phyloP scores from a whole-genome alignment of 2,888 invertebrate genomes.

The Geophilus truncorum region DNA sequence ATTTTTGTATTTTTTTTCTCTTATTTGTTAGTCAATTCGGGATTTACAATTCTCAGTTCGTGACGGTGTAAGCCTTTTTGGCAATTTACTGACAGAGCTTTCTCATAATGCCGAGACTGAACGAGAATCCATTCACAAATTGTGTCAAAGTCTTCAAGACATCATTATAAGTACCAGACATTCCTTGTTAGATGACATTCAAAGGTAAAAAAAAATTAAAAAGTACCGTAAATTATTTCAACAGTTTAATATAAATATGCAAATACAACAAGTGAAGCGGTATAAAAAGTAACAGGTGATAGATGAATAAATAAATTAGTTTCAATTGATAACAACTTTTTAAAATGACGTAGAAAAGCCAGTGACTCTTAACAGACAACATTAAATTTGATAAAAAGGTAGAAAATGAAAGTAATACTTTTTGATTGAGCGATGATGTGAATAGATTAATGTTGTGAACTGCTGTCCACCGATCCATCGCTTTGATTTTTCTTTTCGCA shows the following conservation, averaged over 20 bases:
- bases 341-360: too few relatives aligned
- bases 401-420: too few relatives aligned
- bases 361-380: background rate
- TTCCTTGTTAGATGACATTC: slow-evolving; percentile 61
- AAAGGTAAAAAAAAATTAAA: slow-evolving; percentile 52
- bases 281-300: background rate
- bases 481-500: too few relatives aligned
- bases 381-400: too few relatives aligned
- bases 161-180: slow-evolving; percentile 63
- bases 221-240: background rate
- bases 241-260: background rate
- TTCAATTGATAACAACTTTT: too few relatives aligned
- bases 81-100: slow-evolving; percentile 63
- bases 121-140: slow-evolving; percentile 61
- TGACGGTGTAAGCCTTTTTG: slow-evolving; percentile 62
- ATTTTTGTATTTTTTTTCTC: background rate
- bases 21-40: slow-evolving; percentile 51
- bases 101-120: slow-evolving; percentile 61
- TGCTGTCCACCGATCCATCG: too few relatives aligned
- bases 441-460: too few relatives aligned
- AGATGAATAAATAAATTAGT: too few relatives aligned
- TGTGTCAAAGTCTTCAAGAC: slow-evolving; percentile 63
- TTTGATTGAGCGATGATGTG: too few relatives aligned
- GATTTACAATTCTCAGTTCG: slow-evolving; percentile 62
- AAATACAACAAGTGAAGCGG: background rate